phyloP scores from a whole-genome alignment of 2,888 invertebrate genomes.

The Prenolepis imparis region DNA sequence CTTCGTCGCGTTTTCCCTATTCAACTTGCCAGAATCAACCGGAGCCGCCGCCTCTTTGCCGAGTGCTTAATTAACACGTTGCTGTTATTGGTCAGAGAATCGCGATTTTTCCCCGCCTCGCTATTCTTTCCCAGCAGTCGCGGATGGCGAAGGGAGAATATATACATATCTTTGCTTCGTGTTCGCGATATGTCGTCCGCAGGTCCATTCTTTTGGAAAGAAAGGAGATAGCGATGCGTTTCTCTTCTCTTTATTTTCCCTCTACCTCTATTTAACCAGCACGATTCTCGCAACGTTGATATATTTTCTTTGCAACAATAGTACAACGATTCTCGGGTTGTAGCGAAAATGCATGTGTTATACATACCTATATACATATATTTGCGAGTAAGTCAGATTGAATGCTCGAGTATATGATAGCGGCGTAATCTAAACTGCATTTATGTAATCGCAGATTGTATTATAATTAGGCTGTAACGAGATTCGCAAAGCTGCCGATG shows the following conservation, averaged over 20 bases:
- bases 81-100: conserved; percentile 75
- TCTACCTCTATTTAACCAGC: conserved; percentile 13
- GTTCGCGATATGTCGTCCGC: conserved; percentile 68
- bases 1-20: conserved; percentile 70
- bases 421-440: conserved; percentile 26
- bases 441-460: conserved; percentile 8
- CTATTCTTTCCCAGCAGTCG: conserved; percentile 4
- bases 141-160: conserved; percentile 40
- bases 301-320: conserved; percentile 29
- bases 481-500: conserved; percentile 2
- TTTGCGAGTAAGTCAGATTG: conserved; percentile 16
- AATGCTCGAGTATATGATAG: conserved; percentile 1
- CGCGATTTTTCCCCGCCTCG: neutral
- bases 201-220: conserved; percentile 59
- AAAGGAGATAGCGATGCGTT: conserved; percentile 46
- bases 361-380: neutral
- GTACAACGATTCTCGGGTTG: neutral
- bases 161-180: conserved; percentile 61
- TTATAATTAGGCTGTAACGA: conserved; percentile 31
- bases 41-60: conserved; percentile 62
- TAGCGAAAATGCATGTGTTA: neutral
- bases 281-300: conserved; percentile 13
- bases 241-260: conserved; percentile 74
- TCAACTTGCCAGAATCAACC: conserved; percentile 78
- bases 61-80: conserved; percentile 80